These are phyloP conservation scores for Mobula hypostoma DNA, from an alignment of 2,113 vertebrate species.

Conservation along the genomic window DNA sequence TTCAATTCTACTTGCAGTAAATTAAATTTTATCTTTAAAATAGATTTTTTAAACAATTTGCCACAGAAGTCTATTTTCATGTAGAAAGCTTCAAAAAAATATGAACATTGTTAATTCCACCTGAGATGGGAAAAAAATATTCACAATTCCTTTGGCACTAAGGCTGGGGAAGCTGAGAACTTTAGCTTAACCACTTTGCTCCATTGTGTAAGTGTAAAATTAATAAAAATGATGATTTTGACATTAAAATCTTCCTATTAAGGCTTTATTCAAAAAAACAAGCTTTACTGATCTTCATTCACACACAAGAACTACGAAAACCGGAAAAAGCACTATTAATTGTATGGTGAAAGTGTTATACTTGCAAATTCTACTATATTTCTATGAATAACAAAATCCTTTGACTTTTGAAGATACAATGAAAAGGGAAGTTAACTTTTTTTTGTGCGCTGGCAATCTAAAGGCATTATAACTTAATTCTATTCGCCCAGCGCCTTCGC, in stretches of 20 bases:
- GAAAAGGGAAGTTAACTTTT: not conserved
- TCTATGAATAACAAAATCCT: too few relatives aligned
- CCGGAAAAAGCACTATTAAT: not conserved
- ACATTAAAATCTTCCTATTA: not conserved
- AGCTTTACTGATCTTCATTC: not conserved
- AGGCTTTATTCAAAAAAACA: not conserved
- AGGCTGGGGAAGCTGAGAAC: not conserved
- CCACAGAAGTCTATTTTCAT: not conserved
- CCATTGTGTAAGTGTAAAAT: not conserved
- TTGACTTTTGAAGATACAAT: not conserved
- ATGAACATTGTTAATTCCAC: not conserved
- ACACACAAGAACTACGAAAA: not conserved
- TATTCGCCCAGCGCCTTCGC: too few relatives aligned
- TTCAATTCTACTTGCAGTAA: not conserved
- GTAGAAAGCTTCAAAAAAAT: not conserved
- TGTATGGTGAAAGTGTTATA: not conserved
- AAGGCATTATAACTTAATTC: not conserved
- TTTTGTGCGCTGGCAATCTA: not conserved
- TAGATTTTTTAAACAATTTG: not conserved
- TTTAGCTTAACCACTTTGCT: not conserved
- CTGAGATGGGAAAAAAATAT: not conserved
- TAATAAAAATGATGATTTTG: not conserved
- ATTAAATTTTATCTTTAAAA: not conserved
- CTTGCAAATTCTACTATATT: too few relatives aligned
- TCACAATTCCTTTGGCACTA: not conserved